phyloP scores from a whole-genome alignment of 2,797 vertebrate genomes.

The Epinephelus malabaricus region DNA sequence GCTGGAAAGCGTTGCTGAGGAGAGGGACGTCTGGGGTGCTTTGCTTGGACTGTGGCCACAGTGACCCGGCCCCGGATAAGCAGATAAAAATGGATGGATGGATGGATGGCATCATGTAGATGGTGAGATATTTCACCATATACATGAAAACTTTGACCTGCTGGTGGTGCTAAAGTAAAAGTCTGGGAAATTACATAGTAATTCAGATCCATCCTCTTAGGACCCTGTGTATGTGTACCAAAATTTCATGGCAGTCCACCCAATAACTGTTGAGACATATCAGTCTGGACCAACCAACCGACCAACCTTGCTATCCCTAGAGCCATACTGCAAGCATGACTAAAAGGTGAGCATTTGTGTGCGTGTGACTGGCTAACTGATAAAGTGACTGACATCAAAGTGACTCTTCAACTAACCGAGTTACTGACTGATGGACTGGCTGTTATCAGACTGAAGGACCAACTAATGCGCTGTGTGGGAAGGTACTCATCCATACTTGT shows the following conservation, averaged over 20 bases:
- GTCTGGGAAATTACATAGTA: neutral
- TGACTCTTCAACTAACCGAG: constrained; percentile 17
- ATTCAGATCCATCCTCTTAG: neutral
- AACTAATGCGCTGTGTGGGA: constrained; percentile 34
- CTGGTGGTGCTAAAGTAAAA: neutral
- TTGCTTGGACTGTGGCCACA: no score
- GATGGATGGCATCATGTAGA: no score
- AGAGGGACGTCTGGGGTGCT: no score
- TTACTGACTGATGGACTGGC: constrained; percentile 23
- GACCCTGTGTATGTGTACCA: neutral
- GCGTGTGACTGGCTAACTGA: constrained; percentile 17
- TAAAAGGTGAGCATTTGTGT: constrained; percentile 15
- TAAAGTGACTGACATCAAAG: constrained; percentile 37
- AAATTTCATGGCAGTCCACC: neutral
- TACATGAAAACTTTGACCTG: neutral
- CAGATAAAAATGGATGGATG: no score
- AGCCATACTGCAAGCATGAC: neutral
- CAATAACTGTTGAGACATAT: neutral
- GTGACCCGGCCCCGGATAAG: no score
- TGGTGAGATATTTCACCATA: neutral
- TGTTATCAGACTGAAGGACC: constrained; percentile 16
- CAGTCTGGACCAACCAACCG: neutral
- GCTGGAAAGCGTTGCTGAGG: no score
- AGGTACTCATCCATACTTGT: neutral
- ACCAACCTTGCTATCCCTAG: neutral